Percentiles rank a stretch among this genome's conserved stretches.
Evolutionary conservation across 2,888 invertebrate genomes (phyloP).

Genomic region (Lamellibrachia satsuma): DNA sequence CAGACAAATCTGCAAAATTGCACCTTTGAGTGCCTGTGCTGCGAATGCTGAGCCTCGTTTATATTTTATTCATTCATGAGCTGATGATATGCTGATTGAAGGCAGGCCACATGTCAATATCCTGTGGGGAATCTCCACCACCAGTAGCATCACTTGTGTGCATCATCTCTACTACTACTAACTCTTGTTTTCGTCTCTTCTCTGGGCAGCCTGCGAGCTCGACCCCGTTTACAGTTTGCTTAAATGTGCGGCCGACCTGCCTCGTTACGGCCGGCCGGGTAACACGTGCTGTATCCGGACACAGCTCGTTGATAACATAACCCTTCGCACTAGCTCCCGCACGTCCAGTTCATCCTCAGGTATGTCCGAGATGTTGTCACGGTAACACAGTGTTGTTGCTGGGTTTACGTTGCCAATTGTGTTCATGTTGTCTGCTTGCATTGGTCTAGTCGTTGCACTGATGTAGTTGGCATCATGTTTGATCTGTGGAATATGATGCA

Average conservation of each 20-base stretch:
- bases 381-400: conserved; percentile 1
- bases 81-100: not conserved
- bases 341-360: conserved; percentile 40
- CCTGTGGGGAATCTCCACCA: not conserved
- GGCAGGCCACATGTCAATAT: not conserved
- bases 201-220: conserved; percentile 45
- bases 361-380: conserved; percentile 21
- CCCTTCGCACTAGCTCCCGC: conserved; percentile 33
- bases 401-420: not conserved
- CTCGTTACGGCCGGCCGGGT: conserved; percentile 42
- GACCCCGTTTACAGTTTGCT: conserved; percentile 64
- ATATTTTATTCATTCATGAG: conserved; percentile 13
- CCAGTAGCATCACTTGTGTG: not conserved
- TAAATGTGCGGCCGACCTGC: conserved; percentile 63
- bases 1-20: not conserved
- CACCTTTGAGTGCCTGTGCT: not conserved
- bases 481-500: not conserved
- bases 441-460: not conserved
- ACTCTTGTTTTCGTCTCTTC: conserved; percentile 24
- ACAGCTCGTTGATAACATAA: conserved; percentile 18
- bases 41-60: not conserved
- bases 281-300: conserved; percentile 24
- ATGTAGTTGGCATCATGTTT: not conserved
- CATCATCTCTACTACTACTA: not conserved
- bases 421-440: not conserved